Evolutionary conservation across 1,140 invertebrate species (phyloP).

Genomic region (Calosoma granatense): DNA sequence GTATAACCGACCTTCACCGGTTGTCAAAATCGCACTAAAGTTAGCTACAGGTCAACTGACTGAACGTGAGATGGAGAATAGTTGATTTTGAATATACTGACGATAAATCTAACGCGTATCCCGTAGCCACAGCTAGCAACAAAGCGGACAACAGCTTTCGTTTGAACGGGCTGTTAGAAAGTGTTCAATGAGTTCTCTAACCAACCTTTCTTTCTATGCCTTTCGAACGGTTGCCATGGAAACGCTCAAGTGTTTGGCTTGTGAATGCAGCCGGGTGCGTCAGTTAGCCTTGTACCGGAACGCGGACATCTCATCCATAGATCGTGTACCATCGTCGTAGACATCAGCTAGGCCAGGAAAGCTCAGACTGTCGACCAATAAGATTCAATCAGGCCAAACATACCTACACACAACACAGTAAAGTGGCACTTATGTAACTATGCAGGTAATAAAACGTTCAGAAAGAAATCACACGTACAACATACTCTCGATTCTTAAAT

Average conservation of each 20-base stretch:
- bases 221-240: neutral
- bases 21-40: too few relatives aligned
- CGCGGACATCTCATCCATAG: neutral
- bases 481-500: too few relatives aligned
- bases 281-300: neutral
- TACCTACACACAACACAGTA: too few relatives aligned
- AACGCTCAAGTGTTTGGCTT: neutral
- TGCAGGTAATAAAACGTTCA: too few relatives aligned
- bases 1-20: neutral
- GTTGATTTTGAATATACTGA: neutral
- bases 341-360: too few relatives aligned
- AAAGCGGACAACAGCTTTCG: neutral
- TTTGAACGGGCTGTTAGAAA: slow-evolving; percentile 1
- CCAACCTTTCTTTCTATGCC: slow-evolving; percentile 1
- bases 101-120: neutral
- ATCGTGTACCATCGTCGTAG: too few relatives aligned
- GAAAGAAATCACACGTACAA: too few relatives aligned
- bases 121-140: neutral
- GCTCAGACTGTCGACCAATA: too few relatives aligned
- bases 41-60: too few relatives aligned
- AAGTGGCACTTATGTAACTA: too few relatives aligned
- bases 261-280: neutral
- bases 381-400: too few relatives aligned
- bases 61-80: too few relatives aligned
- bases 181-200: neutral